phyloP scores from a whole-genome alignment of 2,113 vertebrate species.

The Thalassoma bifasciatum region DNA sequence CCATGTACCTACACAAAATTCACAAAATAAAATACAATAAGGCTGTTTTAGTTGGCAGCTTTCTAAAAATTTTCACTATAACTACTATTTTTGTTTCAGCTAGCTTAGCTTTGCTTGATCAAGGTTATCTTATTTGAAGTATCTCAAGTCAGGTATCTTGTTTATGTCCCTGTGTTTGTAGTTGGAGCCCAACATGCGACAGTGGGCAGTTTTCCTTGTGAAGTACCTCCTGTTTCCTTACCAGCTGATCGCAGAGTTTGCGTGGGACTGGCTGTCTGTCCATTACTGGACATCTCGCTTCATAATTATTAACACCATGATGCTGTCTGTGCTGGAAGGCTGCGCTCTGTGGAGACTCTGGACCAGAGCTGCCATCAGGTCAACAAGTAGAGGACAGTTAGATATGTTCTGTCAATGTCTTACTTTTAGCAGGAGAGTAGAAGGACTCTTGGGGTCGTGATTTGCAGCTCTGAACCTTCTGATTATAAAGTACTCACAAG shows the following conservation, averaged over 20 bases:
- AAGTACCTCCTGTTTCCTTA: conserved; percentile 93
- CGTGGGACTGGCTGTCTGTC: conserved; percentile 93
- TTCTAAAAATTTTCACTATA: no score
- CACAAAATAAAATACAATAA: no score
- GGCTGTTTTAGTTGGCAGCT: no score
- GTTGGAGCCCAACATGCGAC: conserved; percentile 87
- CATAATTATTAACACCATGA: conserved; percentile 91
- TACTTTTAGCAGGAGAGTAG: no score
- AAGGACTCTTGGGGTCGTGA: no score
- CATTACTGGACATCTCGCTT: conserved; percentile 97
- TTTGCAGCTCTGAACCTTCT: no score
- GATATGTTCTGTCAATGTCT: no score
- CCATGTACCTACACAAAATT: no score
- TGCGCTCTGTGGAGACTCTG: conserved; percentile 90
- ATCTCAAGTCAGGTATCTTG: background rate
- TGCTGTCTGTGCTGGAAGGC: conserved; percentile 90
- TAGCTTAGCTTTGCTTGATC: background rate
- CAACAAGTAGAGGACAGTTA: background rate
- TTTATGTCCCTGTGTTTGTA: conserved; percentile 31
- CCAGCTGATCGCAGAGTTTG: conserved; percentile 95
- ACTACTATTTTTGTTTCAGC: no score
- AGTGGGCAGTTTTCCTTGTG: conserved; percentile 92
- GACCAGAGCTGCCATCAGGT: conserved; percentile 89
- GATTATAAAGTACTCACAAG: no score
- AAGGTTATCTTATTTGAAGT: no score